Percentiles rank a stretch among this genome's conserved stretches.
Evolutionary conservation across 2,113 vertebrate species (phyloP).

Genomic region (Podarcis raffonei): DNA sequence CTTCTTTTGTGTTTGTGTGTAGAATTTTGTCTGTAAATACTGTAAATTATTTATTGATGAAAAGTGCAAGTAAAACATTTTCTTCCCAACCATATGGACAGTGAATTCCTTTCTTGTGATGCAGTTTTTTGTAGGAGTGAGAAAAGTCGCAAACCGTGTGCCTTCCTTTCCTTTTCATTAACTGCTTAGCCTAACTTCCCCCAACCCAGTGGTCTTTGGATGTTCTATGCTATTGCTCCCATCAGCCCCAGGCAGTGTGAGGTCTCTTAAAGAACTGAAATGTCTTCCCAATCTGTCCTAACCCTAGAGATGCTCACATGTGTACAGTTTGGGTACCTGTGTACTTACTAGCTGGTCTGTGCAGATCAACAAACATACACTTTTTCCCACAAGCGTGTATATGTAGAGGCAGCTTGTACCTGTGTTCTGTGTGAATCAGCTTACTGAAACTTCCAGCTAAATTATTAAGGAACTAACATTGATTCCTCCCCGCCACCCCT

Average conservation of each 20-base stretch:
- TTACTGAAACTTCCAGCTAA: neutral
- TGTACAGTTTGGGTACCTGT: too few relatives aligned
- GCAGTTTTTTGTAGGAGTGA: neutral
- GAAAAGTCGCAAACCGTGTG: neutral
- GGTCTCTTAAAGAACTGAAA: neutral
- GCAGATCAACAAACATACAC: too few relatives aligned
- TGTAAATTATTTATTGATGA: conserved; percentile 99
- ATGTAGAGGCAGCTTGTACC: too few relatives aligned
- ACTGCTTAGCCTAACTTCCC: neutral
- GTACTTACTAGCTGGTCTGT: too few relatives aligned
- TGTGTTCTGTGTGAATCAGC: too few relatives aligned
- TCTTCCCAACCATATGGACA: conserved; percentile 30
- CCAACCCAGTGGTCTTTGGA: neutral
- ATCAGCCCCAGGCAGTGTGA: neutral
- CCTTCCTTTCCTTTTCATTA: neutral
- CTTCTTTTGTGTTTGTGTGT: conserved; percentile 61
- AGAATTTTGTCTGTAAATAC: conserved; percentile 87
- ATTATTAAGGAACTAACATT: neutral
- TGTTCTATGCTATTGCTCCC: neutral
- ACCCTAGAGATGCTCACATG: neutral
- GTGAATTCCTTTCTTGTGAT: conserved; percentile 28
- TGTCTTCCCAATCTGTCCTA: neutral
- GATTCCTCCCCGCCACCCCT: neutral
- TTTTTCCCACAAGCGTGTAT: too few relatives aligned
- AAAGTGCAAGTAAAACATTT: conserved; percentile 84